Evolutionary conservation across 2,888 invertebrate species (phyloP), one percentile per base, ranked within the genome.

Genomic region (Caenorhabditis panamensis): DNA sequence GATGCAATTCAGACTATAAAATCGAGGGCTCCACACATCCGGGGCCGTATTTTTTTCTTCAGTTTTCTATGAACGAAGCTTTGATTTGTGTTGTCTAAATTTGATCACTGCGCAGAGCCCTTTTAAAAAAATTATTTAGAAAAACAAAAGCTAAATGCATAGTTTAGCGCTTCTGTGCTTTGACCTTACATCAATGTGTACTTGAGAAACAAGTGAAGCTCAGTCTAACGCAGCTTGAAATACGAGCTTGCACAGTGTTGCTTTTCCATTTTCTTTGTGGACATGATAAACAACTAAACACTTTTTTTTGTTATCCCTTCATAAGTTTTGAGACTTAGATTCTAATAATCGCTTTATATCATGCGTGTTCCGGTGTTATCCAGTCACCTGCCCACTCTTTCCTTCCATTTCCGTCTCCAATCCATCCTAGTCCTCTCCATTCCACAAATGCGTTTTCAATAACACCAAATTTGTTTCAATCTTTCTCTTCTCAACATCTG

Each of bases 381-480:
- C 47, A 41, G 9, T 41, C 9, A 16, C 13, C 4, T 18, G 47
- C 26, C 36, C 18, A 51, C 41, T 37, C 69, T 41, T 26, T 13
- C 53, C 22, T 54, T 28, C 9, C 53, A 22, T 54, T 28, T 28
- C 47, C 28, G 28, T 37, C 22, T 8, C 51, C 44, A 26, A 11
- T 11, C n/a, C n/a, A 22, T 44, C 20, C 31, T 49, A 49, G 9
- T 37, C 44, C 18, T 18, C 16, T 47, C 37, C 24, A 54, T 54
- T 37, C 24, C 37, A 47, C 51, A 51, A 59, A 71, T 56, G 44
- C 58, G 53, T 58, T 56, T 72, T 36, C 47, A 56, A 72, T 49
- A 72, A 63, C 63, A 72, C 49, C 36, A 16, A 72, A 66, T 61
- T 75, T 61, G 66, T 66, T 66, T 59, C 59, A 73, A 11, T 41